Percentiles rank a stretch among this genome's conserved stretches.
phyloP scores from a whole-genome alignment of 2,113 vertebrate species.

The Oceanites oceanicus region DNA sequence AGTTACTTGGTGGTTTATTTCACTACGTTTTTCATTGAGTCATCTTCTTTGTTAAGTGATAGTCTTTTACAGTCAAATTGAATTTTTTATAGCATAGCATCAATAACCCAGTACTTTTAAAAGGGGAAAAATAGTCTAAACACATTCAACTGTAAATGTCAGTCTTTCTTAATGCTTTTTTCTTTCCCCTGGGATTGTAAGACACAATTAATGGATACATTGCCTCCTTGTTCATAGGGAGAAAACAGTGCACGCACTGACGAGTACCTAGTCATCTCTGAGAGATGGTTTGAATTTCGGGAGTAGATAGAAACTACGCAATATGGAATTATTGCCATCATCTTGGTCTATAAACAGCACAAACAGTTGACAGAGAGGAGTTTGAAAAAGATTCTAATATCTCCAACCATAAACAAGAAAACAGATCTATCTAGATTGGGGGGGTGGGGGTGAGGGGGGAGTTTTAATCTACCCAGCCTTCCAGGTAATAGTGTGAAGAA shows the following conservation, averaged over 20 bases:
- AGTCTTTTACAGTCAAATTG: neutral
- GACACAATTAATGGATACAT: neutral
- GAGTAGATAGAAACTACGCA: neutral
- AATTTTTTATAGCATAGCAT: neutral
- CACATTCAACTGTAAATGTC: neutral
- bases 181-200: neutral
- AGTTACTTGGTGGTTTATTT: neutral
- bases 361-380: neutral
- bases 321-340: accelerated
- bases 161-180: neutral
- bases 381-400: neutral
- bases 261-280: neutral
- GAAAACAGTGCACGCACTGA: neutral
- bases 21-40: neutral
- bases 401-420: neutral
- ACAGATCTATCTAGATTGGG: neutral
- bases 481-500: neutral
- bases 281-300: neutral
- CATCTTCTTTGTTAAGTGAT: neutral
- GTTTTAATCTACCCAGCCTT: neutral
- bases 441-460: neutral
- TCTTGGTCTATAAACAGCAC: neutral
- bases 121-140: neutral
- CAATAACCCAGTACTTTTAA: neutral
- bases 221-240: neutral